Evolutionary conservation across 37 sponge, comb jelly and placozoan species (phyloP), one percentile per base, ranked within the genome.

Genomic region (Petrosia ficiformis): DNA sequence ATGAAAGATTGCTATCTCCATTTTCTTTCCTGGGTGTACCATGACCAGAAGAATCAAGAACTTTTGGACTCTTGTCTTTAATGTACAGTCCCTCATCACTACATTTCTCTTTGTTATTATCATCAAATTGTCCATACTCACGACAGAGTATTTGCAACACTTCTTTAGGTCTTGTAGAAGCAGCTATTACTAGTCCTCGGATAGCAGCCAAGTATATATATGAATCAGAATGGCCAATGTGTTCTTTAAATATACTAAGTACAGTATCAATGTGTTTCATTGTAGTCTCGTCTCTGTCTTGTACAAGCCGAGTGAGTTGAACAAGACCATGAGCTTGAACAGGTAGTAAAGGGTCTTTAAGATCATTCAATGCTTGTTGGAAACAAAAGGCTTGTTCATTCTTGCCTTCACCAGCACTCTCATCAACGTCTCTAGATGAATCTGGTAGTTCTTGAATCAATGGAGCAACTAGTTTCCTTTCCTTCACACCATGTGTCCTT

Each of bases 201-300:
- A 96, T 86, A 34, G 97, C 93, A 56, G 93, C 84, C 39, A 96
- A 80, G 80, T 96, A 96, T 30, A 96, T 73, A 72, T 86, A 92
- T 42, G 87, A 81, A 59, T 96, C 97, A 63, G 57, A 10, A 44
- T 89, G 80, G 29, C 29, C 61, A n/a, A 96, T 65, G 44, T 80
- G 59, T 5, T 83, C 74, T 22, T 30, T 42, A 72, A 96, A 92
- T 33, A 92, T 22, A 2, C 38, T 30, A 2, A 86, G 33, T 16
- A 92, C 66, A 4, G 11, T 37, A 37, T 52, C 66, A 11, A 52
- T 25, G 41, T 86, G 66, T 4, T 42, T 52, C 25, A 80, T 10
- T 0, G 90, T 60, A 32, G 82, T 83, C 0, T 57, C 22, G 59
- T 96, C 94, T 69, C 72, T 82, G 21, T 37, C 32, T 21, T 39